phyloP scores from a whole-genome alignment of 2,797 vertebrate species.

The Melanotaenia boesemani region DNA sequence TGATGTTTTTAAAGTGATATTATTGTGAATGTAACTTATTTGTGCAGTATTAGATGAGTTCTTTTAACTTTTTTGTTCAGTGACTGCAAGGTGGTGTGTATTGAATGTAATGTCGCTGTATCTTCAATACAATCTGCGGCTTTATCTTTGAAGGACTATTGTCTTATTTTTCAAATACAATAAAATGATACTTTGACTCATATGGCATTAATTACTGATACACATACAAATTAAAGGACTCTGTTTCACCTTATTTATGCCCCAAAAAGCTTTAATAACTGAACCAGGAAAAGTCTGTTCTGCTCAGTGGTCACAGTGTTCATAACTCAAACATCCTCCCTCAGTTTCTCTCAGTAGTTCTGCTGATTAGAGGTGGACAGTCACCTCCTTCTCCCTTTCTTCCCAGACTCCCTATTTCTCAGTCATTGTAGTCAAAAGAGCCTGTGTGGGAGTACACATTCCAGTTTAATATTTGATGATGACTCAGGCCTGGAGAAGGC shows the following conservation, averaged over 20 bases:
- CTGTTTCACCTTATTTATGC: constrained; percentile 37
- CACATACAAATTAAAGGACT: constrained; percentile 41
- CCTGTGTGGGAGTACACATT: constrained; percentile 80
- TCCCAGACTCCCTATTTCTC: constrained; percentile 76
- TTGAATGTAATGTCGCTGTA: constrained; percentile 82
- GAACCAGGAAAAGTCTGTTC: constrained; percentile 77
- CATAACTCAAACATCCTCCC: constrained; percentile 82
- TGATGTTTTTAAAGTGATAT: constrained; percentile 76
- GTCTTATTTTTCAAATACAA: constrained; percentile 60
- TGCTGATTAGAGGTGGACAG: constrained; percentile 73
- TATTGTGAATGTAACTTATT: constrained; percentile 84
- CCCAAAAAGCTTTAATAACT: constrained; percentile 74
- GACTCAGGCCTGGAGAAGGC: constrained; percentile 59
- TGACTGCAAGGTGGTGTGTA: constrained; percentile 81
- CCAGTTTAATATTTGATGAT: constrained; percentile 84
- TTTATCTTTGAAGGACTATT: constrained; percentile 67
- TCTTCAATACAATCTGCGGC: constrained; percentile 84
- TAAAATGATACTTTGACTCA: constrained; percentile 36
- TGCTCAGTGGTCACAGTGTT: constrained; percentile 79
- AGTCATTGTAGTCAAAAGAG: constrained; percentile 65
- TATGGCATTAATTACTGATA: constrained; percentile 29
- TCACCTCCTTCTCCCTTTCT: constrained; percentile 58
- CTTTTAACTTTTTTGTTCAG: constrained; percentile 72
- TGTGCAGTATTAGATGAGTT: constrained; percentile 78
- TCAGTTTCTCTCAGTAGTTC: constrained; percentile 72